Base-by-base conservation (phyloP, 2,888 invertebrate genomes). In the Watsonalla binaria region DNA sequence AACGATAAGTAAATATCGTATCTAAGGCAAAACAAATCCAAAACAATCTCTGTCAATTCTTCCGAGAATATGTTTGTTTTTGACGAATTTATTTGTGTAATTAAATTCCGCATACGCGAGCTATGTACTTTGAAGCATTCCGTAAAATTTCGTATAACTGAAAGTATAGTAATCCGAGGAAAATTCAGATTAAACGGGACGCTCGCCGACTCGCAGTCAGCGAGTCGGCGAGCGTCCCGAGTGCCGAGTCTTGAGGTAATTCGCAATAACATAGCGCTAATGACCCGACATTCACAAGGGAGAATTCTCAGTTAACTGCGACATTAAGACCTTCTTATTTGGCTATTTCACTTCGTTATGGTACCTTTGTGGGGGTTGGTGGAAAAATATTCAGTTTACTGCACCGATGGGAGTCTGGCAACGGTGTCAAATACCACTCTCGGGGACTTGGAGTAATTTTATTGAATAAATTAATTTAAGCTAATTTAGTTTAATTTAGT, bases 321-420 rank as follows among this genome's bases (percentile, higher is more conserved):
- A 80, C 86, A 86, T 89, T 88, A 86, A 80, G 78, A 86, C 85
- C 86, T 84, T 84, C 86, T 86, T 87, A 86, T 86, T 87, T 85
- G 86, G 86, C 86, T 86, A 85, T 86, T 86, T 79, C 78, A 83
- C 83, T 84, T 86, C 84, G 83, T 87, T 86, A 86, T 82, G 77
- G 73, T 74, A 74, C 83, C 80, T 85, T 84, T 86, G 82, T 81
- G 81, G 78, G 65, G 70, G 68, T 72, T 72, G 65, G 66, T 74
- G 68, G 74, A 80, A 78, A 78, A 80, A 80, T 80, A 80, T 72
- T 70, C 72, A 78, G 68, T 80, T 81, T 67, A 69, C 64, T 37
- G 35, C 14, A 39, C 49, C 49, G 49, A 49, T 8, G 37, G 49
- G 49, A 49, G 49, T 49, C 37, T 15, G 49, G 15, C 9, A 15